A percentile compares a stretch with the other conserved stretches of the same genome.
Evolutionary conservation across 2,113 vertebrate species (phyloP).

Genomic region (Apteryx mantelli): DNA sequence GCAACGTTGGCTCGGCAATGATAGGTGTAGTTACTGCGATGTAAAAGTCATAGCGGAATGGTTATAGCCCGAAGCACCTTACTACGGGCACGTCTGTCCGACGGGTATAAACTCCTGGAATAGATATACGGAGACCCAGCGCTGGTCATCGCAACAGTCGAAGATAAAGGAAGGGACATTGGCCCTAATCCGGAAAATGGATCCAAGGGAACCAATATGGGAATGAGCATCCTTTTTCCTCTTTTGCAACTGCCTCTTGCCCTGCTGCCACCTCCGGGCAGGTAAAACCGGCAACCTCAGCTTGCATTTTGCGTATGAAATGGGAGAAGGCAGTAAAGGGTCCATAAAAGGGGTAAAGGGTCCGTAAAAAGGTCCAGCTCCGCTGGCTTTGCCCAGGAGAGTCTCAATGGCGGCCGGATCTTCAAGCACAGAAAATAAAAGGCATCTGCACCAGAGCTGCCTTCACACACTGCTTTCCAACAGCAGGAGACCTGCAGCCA

Average conservation of each 20-base stretch:
- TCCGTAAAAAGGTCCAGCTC: too few species aligned
- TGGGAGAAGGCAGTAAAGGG: not conserved
- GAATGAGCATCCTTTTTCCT: not conserved
- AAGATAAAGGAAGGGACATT: not conserved
- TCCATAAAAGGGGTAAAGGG: too few species aligned
- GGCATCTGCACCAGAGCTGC: not conserved
- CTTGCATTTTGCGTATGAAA: not conserved
- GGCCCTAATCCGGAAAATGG: not conserved
- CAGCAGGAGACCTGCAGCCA: not conserved
- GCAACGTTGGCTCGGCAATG: too few species aligned
- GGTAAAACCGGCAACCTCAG: not conserved
- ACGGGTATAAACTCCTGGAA: not conserved
- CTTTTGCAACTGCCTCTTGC: not conserved
- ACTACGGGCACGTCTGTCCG: not conserved
- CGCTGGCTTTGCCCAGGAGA: not conserved
- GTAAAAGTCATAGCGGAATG: accelerated
- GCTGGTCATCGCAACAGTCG: not conserved
- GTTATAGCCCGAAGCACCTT: not conserved
- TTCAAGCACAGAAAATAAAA: not conserved
- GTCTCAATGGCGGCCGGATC: not conserved
- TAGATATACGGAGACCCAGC: accelerated
- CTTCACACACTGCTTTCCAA: not conserved
- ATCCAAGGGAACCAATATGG: not conserved
- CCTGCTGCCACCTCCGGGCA: not conserved
- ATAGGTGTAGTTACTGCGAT: too few species aligned